A percentile compares a stretch with the other conserved stretches of the same genome.
These are phyloP conservation scores for Schrankia costaestrigalis DNA, from an alignment of 2,888 invertebrate species.

Conservation along the genomic window DNA sequence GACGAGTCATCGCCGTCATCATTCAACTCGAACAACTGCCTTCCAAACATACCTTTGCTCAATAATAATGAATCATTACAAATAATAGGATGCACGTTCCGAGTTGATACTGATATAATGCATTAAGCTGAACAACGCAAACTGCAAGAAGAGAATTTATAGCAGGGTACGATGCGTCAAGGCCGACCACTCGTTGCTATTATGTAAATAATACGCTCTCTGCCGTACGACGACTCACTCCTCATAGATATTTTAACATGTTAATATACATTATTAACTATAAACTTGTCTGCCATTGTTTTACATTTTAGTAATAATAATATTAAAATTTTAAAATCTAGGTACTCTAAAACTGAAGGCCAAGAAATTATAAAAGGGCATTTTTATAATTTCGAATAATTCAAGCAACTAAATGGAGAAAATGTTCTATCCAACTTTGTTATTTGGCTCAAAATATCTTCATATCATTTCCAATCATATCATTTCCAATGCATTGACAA, in stretches of 20 bases:
- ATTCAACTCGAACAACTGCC: constrained; percentile 53
- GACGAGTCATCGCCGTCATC: constrained; percentile 56
- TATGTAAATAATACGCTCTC: constrained; percentile 69
- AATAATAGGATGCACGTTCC: constrained; percentile 29
- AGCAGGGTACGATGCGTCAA: constrained; percentile 50
- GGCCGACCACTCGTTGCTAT: constrained; percentile 63
- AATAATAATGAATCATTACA: constrained; percentile 36
- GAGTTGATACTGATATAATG: constrained; percentile 34
- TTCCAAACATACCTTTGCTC: constrained; percentile 23
- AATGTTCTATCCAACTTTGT: no score
- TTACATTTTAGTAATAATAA: no score
- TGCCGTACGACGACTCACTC: constrained; percentile 35
- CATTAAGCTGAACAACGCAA: constrained; percentile 33
- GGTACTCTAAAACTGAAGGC: no score
- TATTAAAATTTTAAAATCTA: no score
- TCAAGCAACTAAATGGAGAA: no score
- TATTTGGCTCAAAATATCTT: no score
- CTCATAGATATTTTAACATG: constrained; percentile 17
- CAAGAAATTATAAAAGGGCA: no score
- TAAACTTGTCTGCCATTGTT: no score
- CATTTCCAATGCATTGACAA: no score
- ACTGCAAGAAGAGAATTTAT: constrained; percentile 36
- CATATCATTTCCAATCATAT: no score
- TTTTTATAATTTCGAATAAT: no score
- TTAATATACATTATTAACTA: no score